A percentile compares a stretch with the other conserved stretches of the same genome.
These are phyloP conservation scores for Drosophila macrospina DNA, from an alignment of 2,888 invertebrate species.

Conservation along the genomic window DNA sequence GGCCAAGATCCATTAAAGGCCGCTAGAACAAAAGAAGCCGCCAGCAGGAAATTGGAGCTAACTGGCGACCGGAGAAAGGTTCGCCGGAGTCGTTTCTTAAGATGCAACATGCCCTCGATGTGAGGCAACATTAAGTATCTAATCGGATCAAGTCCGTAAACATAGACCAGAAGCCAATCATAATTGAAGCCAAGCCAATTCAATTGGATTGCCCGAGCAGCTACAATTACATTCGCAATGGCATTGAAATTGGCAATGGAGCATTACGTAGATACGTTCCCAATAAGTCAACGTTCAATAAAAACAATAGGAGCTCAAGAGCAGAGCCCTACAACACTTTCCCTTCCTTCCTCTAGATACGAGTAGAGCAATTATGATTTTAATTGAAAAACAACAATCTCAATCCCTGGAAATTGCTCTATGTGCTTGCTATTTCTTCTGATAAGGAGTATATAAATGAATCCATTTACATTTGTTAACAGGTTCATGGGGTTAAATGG, in stretches of 20 bases:
- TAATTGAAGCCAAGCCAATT: slow-evolving; percentile 48
- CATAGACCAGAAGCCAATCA: slow-evolving; percentile 39
- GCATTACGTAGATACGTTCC: slow-evolving; percentile 2
- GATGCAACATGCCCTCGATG: slow-evolving; percentile 30
- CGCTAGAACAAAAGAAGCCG: slow-evolving; percentile 68
- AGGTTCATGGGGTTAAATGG: no score
- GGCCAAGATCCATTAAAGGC: slow-evolving; percentile 52
- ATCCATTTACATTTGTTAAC: no score
- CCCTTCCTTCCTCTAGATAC: not conserved
- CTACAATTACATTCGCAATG: slow-evolving; percentile 42
- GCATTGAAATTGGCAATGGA: slow-evolving; percentile 54
- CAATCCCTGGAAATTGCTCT: no score
- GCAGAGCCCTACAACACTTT: not conserved
- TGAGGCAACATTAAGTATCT: slow-evolving; percentile 32
- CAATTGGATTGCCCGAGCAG: slow-evolving; percentile 41
- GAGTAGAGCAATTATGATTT: not conserved
- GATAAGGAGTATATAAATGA: no score
- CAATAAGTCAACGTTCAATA: slow-evolving; percentile 27
- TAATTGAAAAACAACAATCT: not conserved
- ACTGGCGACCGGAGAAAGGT: slow-evolving; percentile 35
- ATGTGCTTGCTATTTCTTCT: no score
- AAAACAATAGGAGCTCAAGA: slow-evolving; percentile 30
- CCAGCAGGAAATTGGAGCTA: slow-evolving; percentile 62
- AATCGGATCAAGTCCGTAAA: slow-evolving; percentile 46
- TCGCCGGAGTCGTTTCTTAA: slow-evolving; percentile 26